phyloP scores from a whole-genome alignment of 2,797 vertebrate genomes.

The Fratercula arctica region DNA sequence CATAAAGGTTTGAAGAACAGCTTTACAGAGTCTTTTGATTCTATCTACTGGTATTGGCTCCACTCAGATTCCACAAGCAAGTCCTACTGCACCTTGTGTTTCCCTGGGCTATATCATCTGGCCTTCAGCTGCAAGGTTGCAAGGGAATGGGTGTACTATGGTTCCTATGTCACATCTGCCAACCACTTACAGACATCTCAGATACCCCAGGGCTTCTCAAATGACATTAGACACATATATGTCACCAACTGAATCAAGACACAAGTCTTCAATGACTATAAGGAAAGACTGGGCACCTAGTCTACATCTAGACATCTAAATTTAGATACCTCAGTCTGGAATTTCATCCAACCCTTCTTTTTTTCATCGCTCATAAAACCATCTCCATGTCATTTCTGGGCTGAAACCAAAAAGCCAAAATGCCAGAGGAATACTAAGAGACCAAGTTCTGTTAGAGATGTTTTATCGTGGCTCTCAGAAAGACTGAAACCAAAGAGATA shows the following conservation, averaged over 20 bases:
- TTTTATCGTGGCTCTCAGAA: neutral
- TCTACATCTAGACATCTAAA: neutral
- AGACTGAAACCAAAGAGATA: neutral
- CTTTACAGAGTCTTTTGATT: neutral
- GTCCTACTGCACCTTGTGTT: neutral
- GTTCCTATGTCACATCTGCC: neutral
- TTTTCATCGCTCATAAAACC: neutral
- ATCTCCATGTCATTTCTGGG: neutral
- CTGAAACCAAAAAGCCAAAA: neutral
- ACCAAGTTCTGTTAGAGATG: neutral
- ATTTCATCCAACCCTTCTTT: neutral
- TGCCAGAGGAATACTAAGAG: neutral
- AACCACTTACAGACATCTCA: neutral
- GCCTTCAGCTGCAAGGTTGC: neutral
- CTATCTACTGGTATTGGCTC: neutral
- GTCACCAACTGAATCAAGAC: neutral
- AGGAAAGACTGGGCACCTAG: neutral
- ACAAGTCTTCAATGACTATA: neutral
- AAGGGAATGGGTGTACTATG: fast-evolving
- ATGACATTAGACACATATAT: fast-evolving
- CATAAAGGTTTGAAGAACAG: neutral
- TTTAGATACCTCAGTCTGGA: neutral
- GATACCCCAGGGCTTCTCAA: neutral
- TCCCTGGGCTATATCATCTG: neutral
- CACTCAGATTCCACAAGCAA: neutral